Percentiles rank a stretch among this genome's conserved stretches.
These are phyloP conservation scores for Cyprinodon tularosa DNA, from an alignment of 2,113 vertebrate species.

Conservation along the genomic window DNA sequence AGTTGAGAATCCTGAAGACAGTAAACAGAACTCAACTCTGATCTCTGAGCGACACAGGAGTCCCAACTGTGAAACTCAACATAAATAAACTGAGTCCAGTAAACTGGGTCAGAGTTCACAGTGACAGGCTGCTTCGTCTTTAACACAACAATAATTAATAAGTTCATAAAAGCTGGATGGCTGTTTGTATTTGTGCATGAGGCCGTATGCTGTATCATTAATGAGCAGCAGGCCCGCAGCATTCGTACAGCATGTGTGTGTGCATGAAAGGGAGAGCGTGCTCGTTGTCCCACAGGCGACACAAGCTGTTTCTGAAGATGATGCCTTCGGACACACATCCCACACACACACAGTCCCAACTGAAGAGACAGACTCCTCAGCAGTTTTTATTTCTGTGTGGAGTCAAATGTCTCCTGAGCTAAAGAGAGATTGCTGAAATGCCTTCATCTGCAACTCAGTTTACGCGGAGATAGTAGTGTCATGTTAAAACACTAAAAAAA, in stretches of 20 bases:
- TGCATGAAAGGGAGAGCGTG: slow-evolving; percentile 24
- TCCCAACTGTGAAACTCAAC: slow-evolving; percentile 35
- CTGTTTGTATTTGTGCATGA: slow-evolving; percentile 27
- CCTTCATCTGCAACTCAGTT: not conserved
- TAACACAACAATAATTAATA: slow-evolving; percentile 42
- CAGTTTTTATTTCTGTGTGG: slow-evolving; percentile 1
- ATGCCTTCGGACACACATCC: slow-evolving; percentile 46
- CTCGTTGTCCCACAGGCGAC: slow-evolving; percentile 64
- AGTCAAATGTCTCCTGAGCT: slow-evolving; percentile 3
- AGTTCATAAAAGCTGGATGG: slow-evolving; percentile 26
- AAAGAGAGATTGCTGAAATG: slow-evolving; percentile 7
- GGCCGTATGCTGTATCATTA: slow-evolving; percentile 64
- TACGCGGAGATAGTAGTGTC: not conserved
- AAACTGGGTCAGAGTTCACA: slow-evolving; percentile 49
- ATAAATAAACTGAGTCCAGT: slow-evolving; percentile 44
- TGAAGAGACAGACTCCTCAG: not conserved
- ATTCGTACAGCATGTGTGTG: slow-evolving; percentile 14
- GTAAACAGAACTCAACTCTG: slow-evolving; percentile 1
- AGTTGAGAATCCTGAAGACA: not conserved
- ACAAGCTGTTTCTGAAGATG: slow-evolving; percentile 63
- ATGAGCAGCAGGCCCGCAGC: slow-evolving; percentile 63
- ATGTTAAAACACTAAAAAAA: not conserved
- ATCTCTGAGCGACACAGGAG: not conserved
- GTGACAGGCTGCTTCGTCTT: slow-evolving; percentile 29
- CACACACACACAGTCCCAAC: not conserved